Evolutionary conservation across 2,888 invertebrate species (phyloP).

Genomic region (Emmelina monodactyla): DNA sequence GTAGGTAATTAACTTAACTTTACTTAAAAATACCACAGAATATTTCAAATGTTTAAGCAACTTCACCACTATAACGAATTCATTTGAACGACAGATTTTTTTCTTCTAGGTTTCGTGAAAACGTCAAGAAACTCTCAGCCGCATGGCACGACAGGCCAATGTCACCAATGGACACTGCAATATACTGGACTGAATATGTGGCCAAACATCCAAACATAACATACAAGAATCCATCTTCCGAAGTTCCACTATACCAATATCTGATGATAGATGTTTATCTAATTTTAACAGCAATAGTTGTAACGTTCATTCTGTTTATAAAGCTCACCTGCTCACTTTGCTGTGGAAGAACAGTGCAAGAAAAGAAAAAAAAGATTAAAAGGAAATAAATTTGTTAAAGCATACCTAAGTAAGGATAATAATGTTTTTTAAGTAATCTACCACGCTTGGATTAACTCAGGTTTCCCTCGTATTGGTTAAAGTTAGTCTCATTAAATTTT

Average conservation of each 20-base stretch:
- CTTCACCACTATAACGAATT: too few relatives aligned
- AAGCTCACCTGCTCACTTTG: neutral
- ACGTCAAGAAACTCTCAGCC: slow-evolving; percentile 51
- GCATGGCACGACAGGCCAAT: slow-evolving; percentile 68
- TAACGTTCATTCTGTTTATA: neutral
- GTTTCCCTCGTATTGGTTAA: too few relatives aligned
- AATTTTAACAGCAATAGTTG: slow-evolving; percentile 18
- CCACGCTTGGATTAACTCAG: too few relatives aligned
- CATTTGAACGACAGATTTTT: neutral
- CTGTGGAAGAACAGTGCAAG: too few relatives aligned
- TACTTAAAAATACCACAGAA: too few relatives aligned
- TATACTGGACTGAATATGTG: slow-evolving; percentile 72
- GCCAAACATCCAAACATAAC: slow-evolving; percentile 56
- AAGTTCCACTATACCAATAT: slow-evolving; percentile 62
- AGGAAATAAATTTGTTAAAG: too few relatives aligned
- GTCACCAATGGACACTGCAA: slow-evolving; percentile 65
- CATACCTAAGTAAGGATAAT: too few relatives aligned
- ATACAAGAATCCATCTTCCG: slow-evolving; percentile 59
- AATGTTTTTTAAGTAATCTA: too few relatives aligned
- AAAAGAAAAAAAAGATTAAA: too few relatives aligned
- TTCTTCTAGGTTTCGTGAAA: slow-evolving; percentile 40
- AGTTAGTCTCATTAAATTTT: too few relatives aligned
- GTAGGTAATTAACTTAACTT: too few relatives aligned
- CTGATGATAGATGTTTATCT: slow-evolving; percentile 37
- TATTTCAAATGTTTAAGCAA: too few relatives aligned